Evolutionary conservation across 2,113 vertebrate genomes (phyloP), one percentile per base, ranked within the genome.

Genomic region (Pipra filicauda): DNA sequence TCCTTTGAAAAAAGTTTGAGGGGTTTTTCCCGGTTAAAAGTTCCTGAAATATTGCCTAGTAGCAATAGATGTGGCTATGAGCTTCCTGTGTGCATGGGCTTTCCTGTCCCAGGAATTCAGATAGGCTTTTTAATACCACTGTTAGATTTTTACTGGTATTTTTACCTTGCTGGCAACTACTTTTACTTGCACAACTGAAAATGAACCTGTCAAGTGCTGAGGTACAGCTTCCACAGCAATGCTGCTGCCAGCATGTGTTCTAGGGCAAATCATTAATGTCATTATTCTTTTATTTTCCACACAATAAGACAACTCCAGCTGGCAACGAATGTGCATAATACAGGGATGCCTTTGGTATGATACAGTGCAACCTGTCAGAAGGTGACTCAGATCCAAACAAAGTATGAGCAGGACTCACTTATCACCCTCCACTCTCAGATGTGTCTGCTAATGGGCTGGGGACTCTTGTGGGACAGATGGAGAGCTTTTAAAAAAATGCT

Each of bases 231-330:
- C 70, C 37, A 48, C n/a, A 16, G 73, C n/a, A 52, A 9, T 5
- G 27, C 78, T 80, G 73, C 67, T 80, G 55, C n/a, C 58, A 20
- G 26, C 8, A 17, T 8, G 37, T 69, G 59, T 61, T 89, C 33
- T 66, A 24, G 48, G 81, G 51, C 37, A 37, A 48, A 39, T 28
- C 37, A 23, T 78, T 49, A 71, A 54, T 37, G 61, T 37, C 55
- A 52, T 77, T 84, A 72, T 51, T 89, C 80, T 70, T 77, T 76
- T 81, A 54, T 89, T 94, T 87, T 81, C 81, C 81, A n/a, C n/a
- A 30, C 81, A 58, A 5, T 22, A 15, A 54, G 87, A 59, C 61
- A 49, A 51, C 16, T 91, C 80, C 81, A 85, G 85, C 70, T 71
- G 77, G 65, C 52, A 81, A 19, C 0, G 14, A 67, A 33, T 3